Percentiles rank a stretch among this genome's conserved stretches.
phyloP scores from a whole-genome alignment of 2,797 vertebrate species.

The Hemitrygon akajei region DNA sequence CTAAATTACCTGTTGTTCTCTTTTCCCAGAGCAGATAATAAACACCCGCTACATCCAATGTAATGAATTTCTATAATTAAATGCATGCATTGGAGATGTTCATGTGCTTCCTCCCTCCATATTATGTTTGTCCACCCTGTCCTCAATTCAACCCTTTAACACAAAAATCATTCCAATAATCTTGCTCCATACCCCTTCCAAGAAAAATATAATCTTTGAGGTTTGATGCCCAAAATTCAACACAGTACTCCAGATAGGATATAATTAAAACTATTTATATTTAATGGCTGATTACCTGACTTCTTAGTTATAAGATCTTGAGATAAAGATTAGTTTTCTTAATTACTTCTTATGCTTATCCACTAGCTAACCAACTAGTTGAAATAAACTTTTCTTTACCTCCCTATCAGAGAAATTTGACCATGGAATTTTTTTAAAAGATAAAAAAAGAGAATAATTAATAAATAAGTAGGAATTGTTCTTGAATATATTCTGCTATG shows the following conservation, averaged over 20 bases:
- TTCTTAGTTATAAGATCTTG: not conserved
- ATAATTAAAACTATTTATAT: not conserved
- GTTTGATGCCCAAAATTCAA: not conserved
- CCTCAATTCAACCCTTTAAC: not conserved
- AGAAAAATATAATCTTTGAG: not conserved
- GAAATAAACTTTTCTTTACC: too few relatives aligned
- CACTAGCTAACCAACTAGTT: too few relatives aligned
- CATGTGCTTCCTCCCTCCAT: not conserved
- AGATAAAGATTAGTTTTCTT: not conserved
- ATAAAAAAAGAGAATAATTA: too few relatives aligned
- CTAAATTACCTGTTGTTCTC: not conserved
- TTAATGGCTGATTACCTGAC: not conserved
- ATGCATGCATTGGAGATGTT: not conserved
- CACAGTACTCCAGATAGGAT: not conserved
- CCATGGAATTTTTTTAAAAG: too few relatives aligned
- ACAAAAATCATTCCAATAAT: not conserved
- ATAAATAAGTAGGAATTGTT: not conserved
- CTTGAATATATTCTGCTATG: not conserved
- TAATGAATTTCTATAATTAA: not conserved
- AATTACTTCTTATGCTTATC: too few relatives aligned
- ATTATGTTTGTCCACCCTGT: not conserved
- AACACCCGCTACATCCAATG: not conserved
- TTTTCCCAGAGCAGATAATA: not conserved
- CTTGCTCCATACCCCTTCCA: not conserved
- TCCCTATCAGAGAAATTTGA: too few relatives aligned